Evolutionary conservation across 2,797 vertebrate genomes (phyloP), one percentile per base, ranked within the genome.

Genomic region (Merluccius polli): DNA sequence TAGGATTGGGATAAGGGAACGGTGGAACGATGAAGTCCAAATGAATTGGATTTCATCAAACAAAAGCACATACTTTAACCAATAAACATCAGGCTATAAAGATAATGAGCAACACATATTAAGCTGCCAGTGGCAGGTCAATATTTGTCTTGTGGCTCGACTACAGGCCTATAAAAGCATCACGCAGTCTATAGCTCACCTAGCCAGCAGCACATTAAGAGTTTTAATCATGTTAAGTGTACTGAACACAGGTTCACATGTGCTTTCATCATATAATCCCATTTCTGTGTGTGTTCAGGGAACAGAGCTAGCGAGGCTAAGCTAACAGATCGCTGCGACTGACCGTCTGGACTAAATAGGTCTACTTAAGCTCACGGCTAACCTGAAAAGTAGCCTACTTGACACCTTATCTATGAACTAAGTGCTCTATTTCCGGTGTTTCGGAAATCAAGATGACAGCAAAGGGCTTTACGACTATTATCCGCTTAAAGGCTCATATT

Each of bases 251-350:
- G 84, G 89, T 85, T 83, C 82, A 75, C 80, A 12, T 71, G 18
- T 59, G 70, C 79, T 86, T 80, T 87, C 89, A 89, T 89, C 87
- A 85, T 75, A 69, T 91, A 89, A 92, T 91, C 88, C 89, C 77
- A 85, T 89, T 86, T 77, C 86, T 84, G 78, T 79, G 79, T 72
- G 76, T 69, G 30, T 69, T 30, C 12, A 78, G 77, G 85, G 67
- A 78, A n/a, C 78, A 81, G 35, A 52, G 68, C 69, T 67, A 33
- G 72, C 74, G 13, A 31, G 85, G 78, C 69, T 73, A 67, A 30
- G 79, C 75, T 80, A 85, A 87, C 86, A 82, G 65, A 86, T 85
- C 78, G 71, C 77, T 12, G 59, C 63, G 81, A 65, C 10, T 32
- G 79, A 73, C 81, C 73, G 76, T 77, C 59, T 31, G 1, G 41